Base-by-base conservation (phyloP, 2,888 invertebrate genomes). In the Augochlorella aurata region DNA sequence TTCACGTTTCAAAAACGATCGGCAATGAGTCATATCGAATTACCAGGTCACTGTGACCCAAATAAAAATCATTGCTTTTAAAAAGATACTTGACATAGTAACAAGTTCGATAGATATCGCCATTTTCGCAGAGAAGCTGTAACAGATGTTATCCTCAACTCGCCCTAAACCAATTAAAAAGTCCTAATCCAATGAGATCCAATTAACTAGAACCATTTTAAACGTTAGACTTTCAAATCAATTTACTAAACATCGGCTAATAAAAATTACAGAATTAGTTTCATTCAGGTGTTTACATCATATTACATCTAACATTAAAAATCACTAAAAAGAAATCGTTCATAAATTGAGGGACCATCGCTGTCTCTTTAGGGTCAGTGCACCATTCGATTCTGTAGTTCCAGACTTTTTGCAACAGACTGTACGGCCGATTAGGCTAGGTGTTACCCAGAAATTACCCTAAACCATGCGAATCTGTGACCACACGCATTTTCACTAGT, bases 1-100 rank as follows among this genome's bases (percentile, higher is more conserved):
- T 44, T 68, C 24, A 45, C n/a, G 61, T 73, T 72, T 63, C 45
- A 72, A 70, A 72, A 52, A 67, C 45, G 14, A 65, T 68, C 54
- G 52, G 21, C 21, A 70, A 44, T 50, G 65, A 76, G 58, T 76
- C 70, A 76, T 61, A 47, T 24, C 61, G 61, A 16, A 61, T 61
- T 63, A 49, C 16, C 72, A 14, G 29, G 29, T 63, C 61, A 14
- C 21, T 21, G 49, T 63, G 47, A 72, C 61, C 72, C 49, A 72
- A 72, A 49, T 24, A 61, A 65, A 65, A 65, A 24, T 61, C 61
- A 72, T 72, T 72, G 24, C 61, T 47, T 61, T 24, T 72, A 24
- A 29, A 63, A 72, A 72, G 71, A 44, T 61, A 61, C 44, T 58
- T 61, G 61, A 47, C 66, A 66, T 14, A 21, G 65, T 63, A 38